These are phyloP conservation scores for Psilopogon haemacephalus DNA, from an alignment of 2,113 vertebrate genomes.

Conservation along the genomic window DNA sequence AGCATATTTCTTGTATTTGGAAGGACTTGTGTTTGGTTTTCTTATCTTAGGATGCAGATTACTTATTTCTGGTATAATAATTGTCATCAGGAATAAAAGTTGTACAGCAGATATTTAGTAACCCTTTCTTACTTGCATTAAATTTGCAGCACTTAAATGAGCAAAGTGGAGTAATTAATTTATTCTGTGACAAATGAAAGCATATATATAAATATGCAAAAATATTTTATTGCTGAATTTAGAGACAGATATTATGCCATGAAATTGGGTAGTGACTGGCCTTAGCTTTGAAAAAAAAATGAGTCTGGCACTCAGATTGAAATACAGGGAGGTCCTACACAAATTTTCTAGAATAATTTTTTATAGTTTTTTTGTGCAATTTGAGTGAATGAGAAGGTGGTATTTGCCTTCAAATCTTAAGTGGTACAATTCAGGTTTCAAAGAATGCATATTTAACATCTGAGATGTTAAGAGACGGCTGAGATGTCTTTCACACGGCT, in stretches of 20 bases:
- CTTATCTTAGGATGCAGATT: background rate
- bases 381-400: background rate
- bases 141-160: background rate
- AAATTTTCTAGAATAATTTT: background rate
- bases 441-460: background rate
- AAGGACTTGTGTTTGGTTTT: background rate
- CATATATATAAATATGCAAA: background rate
- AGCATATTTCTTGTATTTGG: background rate
- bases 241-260: background rate
- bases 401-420: background rate
- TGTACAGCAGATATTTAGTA: background rate
- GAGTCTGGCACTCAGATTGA: background rate
- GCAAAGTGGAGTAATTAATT: background rate
- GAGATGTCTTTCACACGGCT: background rate
- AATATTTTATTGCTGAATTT: background rate
- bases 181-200: background rate
- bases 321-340: rapidly evolving
- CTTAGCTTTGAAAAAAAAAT: background rate
- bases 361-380: background rate
- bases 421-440: background rate
- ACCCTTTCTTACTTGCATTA: background rate
- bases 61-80: background rate
- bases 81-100: background rate
- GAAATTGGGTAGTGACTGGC: background rate
- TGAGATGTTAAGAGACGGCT: background rate